These are phyloP conservation scores for Fukomys damarensis DNA, from an alignment of 2,113 vertebrate genomes.

Conservation along the genomic window DNA sequence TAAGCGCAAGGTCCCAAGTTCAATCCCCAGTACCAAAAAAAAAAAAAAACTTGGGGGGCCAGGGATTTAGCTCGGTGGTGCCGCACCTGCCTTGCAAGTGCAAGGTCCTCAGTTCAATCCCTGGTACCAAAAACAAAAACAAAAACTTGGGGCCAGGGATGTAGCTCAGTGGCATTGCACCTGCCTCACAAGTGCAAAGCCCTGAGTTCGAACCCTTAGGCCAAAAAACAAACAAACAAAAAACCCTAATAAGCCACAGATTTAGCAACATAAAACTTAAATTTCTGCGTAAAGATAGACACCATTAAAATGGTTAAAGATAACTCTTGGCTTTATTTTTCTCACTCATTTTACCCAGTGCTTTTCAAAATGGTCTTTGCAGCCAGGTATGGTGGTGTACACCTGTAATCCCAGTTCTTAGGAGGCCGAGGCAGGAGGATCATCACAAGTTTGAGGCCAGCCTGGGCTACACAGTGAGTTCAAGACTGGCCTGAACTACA, in stretches of 20 bases:
- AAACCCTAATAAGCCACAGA: neutral
- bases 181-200: too few relatives aligned
- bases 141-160: too few relatives aligned
- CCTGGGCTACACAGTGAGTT: neutral
- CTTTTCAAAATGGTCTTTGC: slow-evolving; percentile 47
- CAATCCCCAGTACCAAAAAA: too few relatives aligned
- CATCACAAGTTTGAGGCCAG: neutral
- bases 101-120: too few relatives aligned
- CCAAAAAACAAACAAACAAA: too few relatives aligned
- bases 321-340: neutral
- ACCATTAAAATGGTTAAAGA: neutral
- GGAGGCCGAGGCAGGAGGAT: neutral
- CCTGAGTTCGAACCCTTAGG: too few relatives aligned
- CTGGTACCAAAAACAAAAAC: too few relatives aligned
- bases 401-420: neutral
- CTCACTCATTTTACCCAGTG: neutral
- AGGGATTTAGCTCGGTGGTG: too few relatives aligned
- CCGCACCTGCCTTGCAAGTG: too few relatives aligned
- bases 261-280: slow-evolving; percentile 24
- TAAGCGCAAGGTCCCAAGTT: too few relatives aligned
- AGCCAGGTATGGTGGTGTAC: neutral
- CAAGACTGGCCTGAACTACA: neutral
- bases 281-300: slow-evolving; percentile 13
- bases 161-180: too few relatives aligned
- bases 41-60: too few relatives aligned